Evolutionary conservation across 1,140 invertebrate species (phyloP), one percentile per base, ranked within the genome.

Genomic region (Conopomorpha cramerella): DNA sequence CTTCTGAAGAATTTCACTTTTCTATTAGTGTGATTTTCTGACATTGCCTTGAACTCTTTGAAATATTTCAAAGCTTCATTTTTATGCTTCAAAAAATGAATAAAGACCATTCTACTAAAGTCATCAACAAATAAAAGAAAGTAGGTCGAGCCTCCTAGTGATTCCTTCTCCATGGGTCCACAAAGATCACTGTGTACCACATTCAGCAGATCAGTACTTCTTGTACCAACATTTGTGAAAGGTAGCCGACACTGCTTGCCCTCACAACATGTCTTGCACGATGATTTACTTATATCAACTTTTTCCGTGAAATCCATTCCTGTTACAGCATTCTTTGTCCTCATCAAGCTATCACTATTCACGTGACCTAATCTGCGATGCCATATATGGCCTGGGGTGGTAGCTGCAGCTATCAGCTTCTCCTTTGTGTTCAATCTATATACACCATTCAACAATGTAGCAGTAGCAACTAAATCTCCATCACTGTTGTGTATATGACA

Each of bases 51-150:
- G 31, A 66, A 71, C 30, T 58, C 33, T 45, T 48, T 55, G 31
- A 67, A 55, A 31, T 34, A 44, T 18, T 41, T 40, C 16, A 47
- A 31, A 2, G n/a, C n/a, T n/a, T n/a, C n/a, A n/a, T n/a, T n/a
- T n/a, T n/a, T n/a, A n/a, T n/a, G n/a, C n/a, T n/a, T 38, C 31
- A 25, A 38, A 30, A 41, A 64, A 38, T 59, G 77, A 28, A 74
- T 41, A 41, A 61, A 59, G 11, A 46, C 44, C 34, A 50, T 64
- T 30, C 49, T 34, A 19, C 46, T 53, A 30, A 35, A 53, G 38
- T 78, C 67, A 55, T 79, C 62, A 26, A 64, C 55, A 43, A 77
- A 60, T 4, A 62, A 50, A n/a, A 74, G 27, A 39, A 68, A 57
- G 46, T 65, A 74, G 25, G 33, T 28, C 10, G 54, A 32, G 8